Evolutionary conservation across 2,888 invertebrate genomes (phyloP).

Genomic region (Helleia helle): DNA sequence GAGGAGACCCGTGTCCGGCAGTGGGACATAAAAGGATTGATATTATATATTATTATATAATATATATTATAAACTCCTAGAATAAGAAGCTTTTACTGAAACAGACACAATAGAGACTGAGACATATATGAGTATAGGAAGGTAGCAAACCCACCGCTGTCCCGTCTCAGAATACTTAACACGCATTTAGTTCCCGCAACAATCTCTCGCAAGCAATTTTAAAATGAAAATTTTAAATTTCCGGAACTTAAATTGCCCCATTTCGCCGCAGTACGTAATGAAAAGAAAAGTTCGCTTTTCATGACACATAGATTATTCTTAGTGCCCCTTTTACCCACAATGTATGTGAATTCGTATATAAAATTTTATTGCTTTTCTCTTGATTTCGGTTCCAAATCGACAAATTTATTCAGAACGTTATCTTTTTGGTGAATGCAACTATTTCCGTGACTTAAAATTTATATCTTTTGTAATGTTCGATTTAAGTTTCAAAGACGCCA

Average conservation of each 20-base stretch:
- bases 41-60: too few species aligned
- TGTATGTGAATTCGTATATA: conserved; percentile 53
- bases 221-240: conserved; percentile 27
- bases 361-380: conserved; percentile 48
- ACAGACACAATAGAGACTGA: not conserved
- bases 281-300: conserved; percentile 53
- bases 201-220: conserved; percentile 17
- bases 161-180: conserved; percentile 2
- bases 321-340: conserved; percentile 55
- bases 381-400: conserved; percentile 40
- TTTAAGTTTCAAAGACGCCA: conserved; percentile 5
- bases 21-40: too few species aligned
- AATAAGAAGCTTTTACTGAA: not conserved
- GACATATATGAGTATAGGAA: not conserved
- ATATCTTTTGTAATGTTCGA: conserved; percentile 10
- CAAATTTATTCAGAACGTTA: conserved; percentile 16
- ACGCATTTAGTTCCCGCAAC: conserved; percentile 9
- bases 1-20: too few species aligned
- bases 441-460: conserved; percentile 5
- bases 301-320: conserved; percentile 53
- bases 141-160: not conserved
- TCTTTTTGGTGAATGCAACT: conserved; percentile 12
- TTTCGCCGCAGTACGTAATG: conserved; percentile 41
- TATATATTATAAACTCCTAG: too few species aligned
- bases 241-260: conserved; percentile 34